Percentiles rank a stretch among this genome's conserved stretches.
phyloP scores from a whole-genome alignment of 2,113 vertebrate species.

The Falco punctatus region DNA sequence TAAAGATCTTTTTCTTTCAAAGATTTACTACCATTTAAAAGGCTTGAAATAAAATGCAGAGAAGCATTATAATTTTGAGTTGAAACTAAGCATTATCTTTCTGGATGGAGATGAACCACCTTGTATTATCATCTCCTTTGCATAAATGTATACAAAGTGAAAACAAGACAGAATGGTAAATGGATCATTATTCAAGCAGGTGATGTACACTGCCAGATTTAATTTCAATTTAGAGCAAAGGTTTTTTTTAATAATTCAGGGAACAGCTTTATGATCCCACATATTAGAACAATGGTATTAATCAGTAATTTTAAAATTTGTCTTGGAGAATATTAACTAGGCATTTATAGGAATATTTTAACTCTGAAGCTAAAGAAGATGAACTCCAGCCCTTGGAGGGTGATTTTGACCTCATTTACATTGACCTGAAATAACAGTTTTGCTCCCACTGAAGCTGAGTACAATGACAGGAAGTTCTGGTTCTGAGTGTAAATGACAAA shows the following conservation, averaged over 20 bases:
- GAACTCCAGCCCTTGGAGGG: background rate
- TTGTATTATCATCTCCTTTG: background rate
- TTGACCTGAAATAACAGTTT: background rate
- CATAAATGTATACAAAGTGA: background rate
- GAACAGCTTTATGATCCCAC: background rate
- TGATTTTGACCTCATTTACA: background rate
- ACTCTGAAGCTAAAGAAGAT: background rate
- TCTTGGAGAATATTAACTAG: background rate
- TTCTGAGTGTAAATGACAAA: background rate
- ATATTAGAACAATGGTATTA: background rate
- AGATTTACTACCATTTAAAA: constrained; percentile 1
- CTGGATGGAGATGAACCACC: background rate
- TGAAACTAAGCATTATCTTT: background rate
- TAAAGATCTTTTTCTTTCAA: background rate
- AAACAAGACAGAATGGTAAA: background rate
- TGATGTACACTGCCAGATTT: background rate
- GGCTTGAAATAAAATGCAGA: constrained; percentile 35
- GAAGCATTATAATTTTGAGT: background rate
- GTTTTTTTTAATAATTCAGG: background rate
- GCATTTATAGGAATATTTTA: background rate
- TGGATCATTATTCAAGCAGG: background rate
- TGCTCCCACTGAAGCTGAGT: background rate
- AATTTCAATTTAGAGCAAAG: background rate
- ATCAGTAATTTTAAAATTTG: background rate
- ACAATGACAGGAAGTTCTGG: background rate